Conservation (phyloP, 2,113 vertebrate species). For the Labeo catla region DNA sequence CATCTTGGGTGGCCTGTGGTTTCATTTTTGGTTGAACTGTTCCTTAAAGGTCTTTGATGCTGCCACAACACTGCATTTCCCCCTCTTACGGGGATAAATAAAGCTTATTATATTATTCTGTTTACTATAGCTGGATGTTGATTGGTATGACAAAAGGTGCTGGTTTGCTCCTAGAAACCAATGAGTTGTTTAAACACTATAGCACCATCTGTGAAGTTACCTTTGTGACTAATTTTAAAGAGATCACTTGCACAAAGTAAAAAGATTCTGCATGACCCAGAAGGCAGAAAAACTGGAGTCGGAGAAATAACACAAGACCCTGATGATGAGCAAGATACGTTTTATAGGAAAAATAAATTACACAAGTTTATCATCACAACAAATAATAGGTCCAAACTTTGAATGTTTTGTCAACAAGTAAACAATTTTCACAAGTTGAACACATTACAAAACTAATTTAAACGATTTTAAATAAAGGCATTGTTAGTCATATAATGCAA, state of each 20-base stretch:
- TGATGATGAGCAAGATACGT: neutral
- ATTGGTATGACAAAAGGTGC: neutral
- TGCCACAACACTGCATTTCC: neutral
- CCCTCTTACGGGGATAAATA: too few relatives aligned
- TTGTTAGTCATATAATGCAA: neutral
- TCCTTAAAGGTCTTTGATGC: neutral
- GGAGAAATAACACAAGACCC: neutral
- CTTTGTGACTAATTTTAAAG: neutral
- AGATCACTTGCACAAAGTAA: neutral
- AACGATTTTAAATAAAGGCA: neutral
- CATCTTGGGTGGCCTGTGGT: too few relatives aligned
- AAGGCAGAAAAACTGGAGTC: neutral
- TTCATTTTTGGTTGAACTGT: too few relatives aligned
- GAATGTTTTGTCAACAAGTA: neutral
- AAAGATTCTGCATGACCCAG: neutral
- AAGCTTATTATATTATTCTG: neutral
- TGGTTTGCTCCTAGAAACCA: neutral
- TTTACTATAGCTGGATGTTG: neutral
- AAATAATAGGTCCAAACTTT: neutral
- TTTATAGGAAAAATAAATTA: neutral
- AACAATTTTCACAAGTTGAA: neutral
- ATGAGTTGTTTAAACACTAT: neutral
- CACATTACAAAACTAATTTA: neutral
- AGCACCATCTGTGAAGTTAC: neutral
- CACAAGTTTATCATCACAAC: neutral